These are phyloP conservation scores for Thamnophis elegans DNA, from an alignment of 2,797 vertebrate genomes.

Conservation along the genomic window DNA sequence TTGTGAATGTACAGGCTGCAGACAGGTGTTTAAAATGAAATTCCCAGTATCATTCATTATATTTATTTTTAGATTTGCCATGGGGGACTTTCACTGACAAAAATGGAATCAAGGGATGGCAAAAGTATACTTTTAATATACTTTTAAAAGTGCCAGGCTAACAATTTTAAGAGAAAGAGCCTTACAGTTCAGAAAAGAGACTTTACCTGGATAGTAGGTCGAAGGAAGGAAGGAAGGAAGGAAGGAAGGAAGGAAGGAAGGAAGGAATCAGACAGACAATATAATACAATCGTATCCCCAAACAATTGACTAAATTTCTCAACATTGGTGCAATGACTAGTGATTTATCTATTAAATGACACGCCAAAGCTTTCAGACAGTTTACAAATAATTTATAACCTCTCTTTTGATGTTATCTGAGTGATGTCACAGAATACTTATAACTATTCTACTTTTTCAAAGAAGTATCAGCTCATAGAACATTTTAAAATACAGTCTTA, in stretches of 20 bases:
- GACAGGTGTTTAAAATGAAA: not conserved
- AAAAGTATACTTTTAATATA: not conserved
- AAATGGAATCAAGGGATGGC: not conserved
- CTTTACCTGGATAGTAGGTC: not conserved
- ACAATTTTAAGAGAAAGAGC: not conserved
- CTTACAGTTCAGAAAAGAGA: not conserved
- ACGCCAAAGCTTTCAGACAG: not conserved
- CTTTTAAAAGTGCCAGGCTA: constrained; percentile 8
- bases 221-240: no score
- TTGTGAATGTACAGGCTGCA: not conserved
- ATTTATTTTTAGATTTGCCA: constrained; percentile 2
- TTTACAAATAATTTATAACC: not conserved
- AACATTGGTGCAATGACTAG: not conserved
- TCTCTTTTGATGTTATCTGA: not conserved
- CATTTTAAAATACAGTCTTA: not conserved
- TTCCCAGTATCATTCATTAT: not conserved
- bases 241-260: no score
- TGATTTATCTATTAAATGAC: not conserved
- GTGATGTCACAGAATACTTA: not conserved
- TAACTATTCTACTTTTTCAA: not conserved
- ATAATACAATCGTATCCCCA: not conserved
- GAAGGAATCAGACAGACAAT: not conserved
- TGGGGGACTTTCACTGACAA: constrained; percentile 5
- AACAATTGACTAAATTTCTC: not conserved
- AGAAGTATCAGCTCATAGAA: not conserved